Evolutionary conservation across 2,888 invertebrate species (phyloP).

Genomic region (Acleris literana): DNA sequence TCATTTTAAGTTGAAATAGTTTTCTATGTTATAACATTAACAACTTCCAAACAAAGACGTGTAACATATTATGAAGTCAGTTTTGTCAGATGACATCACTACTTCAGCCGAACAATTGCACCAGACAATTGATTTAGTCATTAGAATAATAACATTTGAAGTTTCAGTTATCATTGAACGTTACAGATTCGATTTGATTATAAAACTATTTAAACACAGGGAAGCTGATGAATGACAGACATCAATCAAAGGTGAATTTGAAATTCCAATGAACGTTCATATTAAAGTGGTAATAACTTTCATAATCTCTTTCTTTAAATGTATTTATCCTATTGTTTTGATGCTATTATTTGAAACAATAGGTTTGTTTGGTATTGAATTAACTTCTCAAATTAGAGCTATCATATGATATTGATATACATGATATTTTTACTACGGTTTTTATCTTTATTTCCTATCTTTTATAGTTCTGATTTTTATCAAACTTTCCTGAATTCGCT

Average conservation of each 20-base stretch:
- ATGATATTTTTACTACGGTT: background rate
- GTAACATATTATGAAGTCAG: conserved; percentile 1
- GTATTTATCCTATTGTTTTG: too few species aligned
- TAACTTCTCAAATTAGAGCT: too few species aligned
- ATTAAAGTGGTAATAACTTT: too few species aligned
- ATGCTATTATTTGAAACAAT: too few species aligned
- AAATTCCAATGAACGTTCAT: background rate
- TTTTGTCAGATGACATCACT: conserved; percentile 54
- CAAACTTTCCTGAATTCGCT: too few species aligned
- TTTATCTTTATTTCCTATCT: background rate
- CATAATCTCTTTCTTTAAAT: too few species aligned
- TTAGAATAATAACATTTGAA: conserved; percentile 44
- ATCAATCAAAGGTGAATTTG: conserved; percentile 14
- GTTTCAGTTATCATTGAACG: conserved; percentile 47
- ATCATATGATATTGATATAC: too few species aligned
- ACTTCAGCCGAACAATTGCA: conserved; percentile 42
- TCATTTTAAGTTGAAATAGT: background rate
- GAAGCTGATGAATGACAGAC: conserved; percentile 10
- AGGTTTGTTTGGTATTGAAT: too few species aligned
- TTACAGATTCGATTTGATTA: conserved; percentile 35
- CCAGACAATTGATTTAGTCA: conserved; percentile 57
- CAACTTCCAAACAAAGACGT: background rate
- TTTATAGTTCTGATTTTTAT: background rate
- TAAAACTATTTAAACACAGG: conserved; percentile 1
- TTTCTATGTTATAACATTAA: background rate